Evolutionary conservation across 2,113 vertebrate species (phyloP), one percentile per base, ranked within the genome.

Genomic region (Hippoglossus stenolepis): DNA sequence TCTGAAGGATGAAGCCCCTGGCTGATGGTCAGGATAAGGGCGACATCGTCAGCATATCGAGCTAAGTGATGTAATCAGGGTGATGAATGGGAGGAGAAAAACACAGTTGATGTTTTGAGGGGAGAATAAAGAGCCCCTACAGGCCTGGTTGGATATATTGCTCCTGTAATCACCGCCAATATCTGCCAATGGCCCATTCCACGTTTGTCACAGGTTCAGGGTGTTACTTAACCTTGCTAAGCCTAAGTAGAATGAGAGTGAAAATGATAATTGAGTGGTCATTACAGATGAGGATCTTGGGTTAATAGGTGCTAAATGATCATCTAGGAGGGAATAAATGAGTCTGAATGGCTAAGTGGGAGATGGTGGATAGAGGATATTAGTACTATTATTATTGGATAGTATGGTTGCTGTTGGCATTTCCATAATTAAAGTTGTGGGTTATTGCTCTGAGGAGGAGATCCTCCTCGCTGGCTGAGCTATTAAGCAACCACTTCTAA

Each of bases 261-360:
- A 86, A 90, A 75, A 92, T 91, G 87, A 89, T 90, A 89, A 91
- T 92, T 79, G 79, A 83, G 84, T 73, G 80, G 86, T 85, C 84
- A 83, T 93, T 91, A 91, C 73, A 82, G 89, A 91, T 82, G 68
- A 82, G 74, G 84, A 90, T 86, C 83, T 87, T 85, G 80, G 85
- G 84, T 87, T 93, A 93, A 95, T 93, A 89, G 93, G 85, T 58
- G 83, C 89, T 91, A 92, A 90, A 92, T 90, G 92, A 92, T 93
- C 71, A 89, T 90, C 87, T 60, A 88, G 90, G 86, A 89, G 77
- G 84, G 83, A 89, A 89, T 91, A 85, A 89, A 85, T 89, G 82
- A 82, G 82, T 74, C 71, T 84, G 73, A 84, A 90, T 89, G 73
- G 87, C 80, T 89, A 70, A 81, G 86, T 82, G 80, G 86, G 87